Percentiles rank a stretch among this genome's conserved stretches.
phyloP scores from a whole-genome alignment of 2,113 vertebrate genomes.

The Geococcyx californianus region DNA sequence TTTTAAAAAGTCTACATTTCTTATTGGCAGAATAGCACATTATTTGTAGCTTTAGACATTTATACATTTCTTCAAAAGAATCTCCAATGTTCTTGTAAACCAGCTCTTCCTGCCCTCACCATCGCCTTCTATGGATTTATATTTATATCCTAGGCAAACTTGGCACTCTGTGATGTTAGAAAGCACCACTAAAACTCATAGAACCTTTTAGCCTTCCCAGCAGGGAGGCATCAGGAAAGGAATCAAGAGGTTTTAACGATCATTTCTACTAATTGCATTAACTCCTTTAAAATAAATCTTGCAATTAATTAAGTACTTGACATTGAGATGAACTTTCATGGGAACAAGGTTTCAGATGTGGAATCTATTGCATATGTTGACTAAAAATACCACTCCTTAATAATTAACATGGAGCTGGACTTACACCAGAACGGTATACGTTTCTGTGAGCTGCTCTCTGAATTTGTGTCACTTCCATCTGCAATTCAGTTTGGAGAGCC shows the following conservation, averaged over 20 bases:
- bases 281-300: neutral
- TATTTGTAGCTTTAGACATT: neutral
- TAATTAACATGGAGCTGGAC: neutral
- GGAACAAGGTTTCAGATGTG: neutral
- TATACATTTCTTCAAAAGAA: neutral
- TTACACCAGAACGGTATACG: neutral
- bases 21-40: neutral
- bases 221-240: neutral
- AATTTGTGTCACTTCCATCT: neutral
- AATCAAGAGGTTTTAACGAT: neutral
- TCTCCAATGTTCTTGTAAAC: neutral
- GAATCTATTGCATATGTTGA: neutral
- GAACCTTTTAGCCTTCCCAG: neutral
- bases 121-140: neutral
- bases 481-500: neutral
- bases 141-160: neutral
- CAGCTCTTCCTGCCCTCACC: neutral
- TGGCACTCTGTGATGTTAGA: neutral
- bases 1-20: neutral
- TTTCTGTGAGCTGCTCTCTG: neutral
- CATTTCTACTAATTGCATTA: neutral
- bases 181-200: neutral
- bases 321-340: neutral
- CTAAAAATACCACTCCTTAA: neutral
- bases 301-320: neutral